phyloP scores from a whole-genome alignment of 1,140 invertebrate species.

The Drosophila orena region DNA sequence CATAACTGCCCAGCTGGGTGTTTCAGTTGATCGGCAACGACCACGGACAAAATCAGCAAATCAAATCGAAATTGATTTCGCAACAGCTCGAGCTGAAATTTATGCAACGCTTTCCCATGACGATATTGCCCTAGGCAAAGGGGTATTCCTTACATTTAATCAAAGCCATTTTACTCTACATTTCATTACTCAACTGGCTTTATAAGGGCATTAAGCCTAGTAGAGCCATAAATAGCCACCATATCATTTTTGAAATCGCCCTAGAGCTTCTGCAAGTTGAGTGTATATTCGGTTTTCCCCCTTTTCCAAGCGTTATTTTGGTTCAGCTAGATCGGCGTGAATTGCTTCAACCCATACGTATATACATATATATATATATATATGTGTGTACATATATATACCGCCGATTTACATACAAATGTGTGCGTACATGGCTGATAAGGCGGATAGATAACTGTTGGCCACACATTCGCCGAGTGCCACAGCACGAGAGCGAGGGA shows the following conservation, averaged over 20 bases:
- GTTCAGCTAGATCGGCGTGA: slow-evolving; percentile 56
- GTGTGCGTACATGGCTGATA: slow-evolving; percentile 56
- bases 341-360: slow-evolving; percentile 14
- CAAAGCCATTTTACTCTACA: no score
- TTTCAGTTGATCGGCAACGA: slow-evolving; percentile 37
- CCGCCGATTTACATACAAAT: slow-evolving; percentile 16
- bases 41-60: slow-evolving; percentile 71
- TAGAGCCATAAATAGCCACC: no score
- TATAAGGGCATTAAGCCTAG: no score
- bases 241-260: no score
- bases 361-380: background rate
- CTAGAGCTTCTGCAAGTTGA: background rate
- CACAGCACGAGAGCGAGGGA: background rate
- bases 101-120: slow-evolving; percentile 51
- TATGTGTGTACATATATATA: slow-evolving; percentile 4
- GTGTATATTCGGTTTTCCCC: background rate
- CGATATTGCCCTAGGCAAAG: slow-evolving; percentile 4
- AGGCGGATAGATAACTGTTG: slow-evolving; percentile 66
- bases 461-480: slow-evolving; percentile 29
- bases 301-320: slow-evolving; percentile 11
- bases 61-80: slow-evolving; percentile 74
- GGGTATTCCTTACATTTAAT: background rate
- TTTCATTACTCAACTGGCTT: background rate
- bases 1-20: slow-evolving; percentile 25
- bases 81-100: slow-evolving; percentile 57